These are phyloP conservation scores for Myotis davidii DNA, from an alignment of 2,113 vertebrate genomes.

Conservation along the genomic window DNA sequence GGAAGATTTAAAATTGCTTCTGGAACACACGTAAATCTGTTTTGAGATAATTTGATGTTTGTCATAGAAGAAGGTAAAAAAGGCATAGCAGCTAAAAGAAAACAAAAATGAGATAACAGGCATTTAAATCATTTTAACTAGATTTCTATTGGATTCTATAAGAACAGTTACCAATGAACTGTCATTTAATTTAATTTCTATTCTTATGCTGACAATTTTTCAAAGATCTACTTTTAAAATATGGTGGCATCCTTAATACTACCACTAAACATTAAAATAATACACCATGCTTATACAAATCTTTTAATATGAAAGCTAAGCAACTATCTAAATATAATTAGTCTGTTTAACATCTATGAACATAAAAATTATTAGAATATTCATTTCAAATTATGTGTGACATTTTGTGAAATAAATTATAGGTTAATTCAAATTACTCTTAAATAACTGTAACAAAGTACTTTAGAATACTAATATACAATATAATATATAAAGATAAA, in stretches of 20 bases:
- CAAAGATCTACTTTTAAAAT: not conserved
- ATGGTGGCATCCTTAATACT: not conserved
- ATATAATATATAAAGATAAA: not conserved
- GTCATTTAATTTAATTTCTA: not conserved
- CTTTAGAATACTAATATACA: not conserved
- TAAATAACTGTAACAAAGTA: not conserved
- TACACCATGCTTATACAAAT: not conserved
- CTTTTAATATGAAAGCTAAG: slow-evolving; percentile 12
- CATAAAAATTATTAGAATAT: not conserved
- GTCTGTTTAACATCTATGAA: not conserved
- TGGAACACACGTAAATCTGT: slow-evolving; percentile 89
- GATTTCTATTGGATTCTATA: slow-evolving; percentile 33
- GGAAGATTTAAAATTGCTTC: slow-evolving; percentile 90
- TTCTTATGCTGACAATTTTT: not conserved
- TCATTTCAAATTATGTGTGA: not conserved
- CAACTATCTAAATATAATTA: not conserved
- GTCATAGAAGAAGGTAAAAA: slow-evolving; percentile 90
- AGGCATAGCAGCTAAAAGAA: slow-evolving; percentile 87
- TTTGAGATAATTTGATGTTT: slow-evolving; percentile 92
- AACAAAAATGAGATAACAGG: slow-evolving; percentile 67
- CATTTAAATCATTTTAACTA: slow-evolving; percentile 63
- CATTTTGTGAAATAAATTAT: not conserved
- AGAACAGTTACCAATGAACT: not conserved
- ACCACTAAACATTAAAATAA: slow-evolving; percentile 11
- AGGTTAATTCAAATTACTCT: slow-evolving; percentile 27